Percentiles rank a stretch among this genome's conserved stretches.
phyloP scores from a whole-genome alignment of 2,113 vertebrate genomes.

The Trinectes maculatus region DNA sequence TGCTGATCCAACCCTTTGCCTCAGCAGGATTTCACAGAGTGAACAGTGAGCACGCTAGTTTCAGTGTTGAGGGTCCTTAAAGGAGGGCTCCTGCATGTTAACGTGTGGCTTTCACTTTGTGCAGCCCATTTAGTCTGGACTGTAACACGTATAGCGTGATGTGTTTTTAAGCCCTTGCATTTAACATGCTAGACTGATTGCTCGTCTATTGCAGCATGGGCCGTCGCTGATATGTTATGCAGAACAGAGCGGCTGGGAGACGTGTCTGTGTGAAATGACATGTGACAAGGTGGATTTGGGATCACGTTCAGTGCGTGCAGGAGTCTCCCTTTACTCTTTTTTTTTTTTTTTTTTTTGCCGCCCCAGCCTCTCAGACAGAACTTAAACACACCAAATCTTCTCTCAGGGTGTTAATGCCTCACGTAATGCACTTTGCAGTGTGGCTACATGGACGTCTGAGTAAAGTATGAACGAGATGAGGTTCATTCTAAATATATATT shows the following conservation, averaged over 20 bases:
- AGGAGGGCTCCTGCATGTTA: constrained; percentile 17
- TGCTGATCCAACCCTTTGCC: background rate
- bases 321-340: constrained; percentile 4
- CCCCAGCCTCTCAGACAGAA: constrained; percentile 11
- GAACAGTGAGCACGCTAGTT: background rate
- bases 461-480: background rate
- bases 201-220: constrained; percentile 46
- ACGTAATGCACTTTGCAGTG: background rate
- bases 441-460: background rate
- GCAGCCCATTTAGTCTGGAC: constrained; percentile 37
- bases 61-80: background rate
- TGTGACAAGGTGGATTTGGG: constrained; percentile 50
- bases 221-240: constrained; percentile 65
- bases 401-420: background rate
- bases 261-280: constrained; percentile 53
- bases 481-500: background rate
- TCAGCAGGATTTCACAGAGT: background rate
- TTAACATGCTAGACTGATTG: constrained; percentile 60
- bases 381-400: constrained; percentile 14
- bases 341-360: background rate
- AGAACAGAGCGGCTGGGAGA: constrained; percentile 38
- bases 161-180: constrained; percentile 53
- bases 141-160: constrained; percentile 60
- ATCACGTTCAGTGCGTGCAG: constrained; percentile 50
- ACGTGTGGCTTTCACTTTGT: constrained; percentile 10